phyloP scores from a whole-genome alignment of 2,797 vertebrate genomes.

The Thripadectes ignobilis region DNA sequence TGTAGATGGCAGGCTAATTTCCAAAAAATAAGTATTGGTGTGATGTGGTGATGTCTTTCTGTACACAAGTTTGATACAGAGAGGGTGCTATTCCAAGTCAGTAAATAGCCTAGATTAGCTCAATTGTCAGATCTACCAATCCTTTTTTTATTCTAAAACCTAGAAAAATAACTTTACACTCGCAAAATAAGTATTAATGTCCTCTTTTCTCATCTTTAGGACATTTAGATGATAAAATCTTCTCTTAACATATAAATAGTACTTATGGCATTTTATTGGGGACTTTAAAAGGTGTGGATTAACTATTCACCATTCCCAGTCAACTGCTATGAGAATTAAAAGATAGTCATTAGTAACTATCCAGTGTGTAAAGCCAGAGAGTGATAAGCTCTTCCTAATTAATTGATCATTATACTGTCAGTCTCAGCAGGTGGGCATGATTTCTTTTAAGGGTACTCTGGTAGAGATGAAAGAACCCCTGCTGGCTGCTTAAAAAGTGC shows the following conservation, averaged over 20 bases:
- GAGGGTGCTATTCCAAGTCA: background rate
- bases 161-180: background rate
- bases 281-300: background rate
- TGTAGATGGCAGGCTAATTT: background rate
- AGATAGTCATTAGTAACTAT: background rate
- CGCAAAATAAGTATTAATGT: background rate
- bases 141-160: background rate
- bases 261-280: background rate
- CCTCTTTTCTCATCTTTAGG: background rate
- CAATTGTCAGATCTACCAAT: background rate
- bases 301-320: background rate
- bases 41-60: background rate
- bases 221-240: background rate
- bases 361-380: background rate
- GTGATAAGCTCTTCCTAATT: background rate
- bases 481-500: background rate
- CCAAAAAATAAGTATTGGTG: background rate
- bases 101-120: background rate
- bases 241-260: background rate
- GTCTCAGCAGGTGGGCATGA: background rate
- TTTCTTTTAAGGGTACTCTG: background rate
- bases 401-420: background rate
- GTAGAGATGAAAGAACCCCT: background rate
- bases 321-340: background rate
- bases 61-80: background rate